Evolutionary conservation across 2,888 invertebrate genomes (phyloP).

Genomic region (Dicyrtoma fusca): DNA sequence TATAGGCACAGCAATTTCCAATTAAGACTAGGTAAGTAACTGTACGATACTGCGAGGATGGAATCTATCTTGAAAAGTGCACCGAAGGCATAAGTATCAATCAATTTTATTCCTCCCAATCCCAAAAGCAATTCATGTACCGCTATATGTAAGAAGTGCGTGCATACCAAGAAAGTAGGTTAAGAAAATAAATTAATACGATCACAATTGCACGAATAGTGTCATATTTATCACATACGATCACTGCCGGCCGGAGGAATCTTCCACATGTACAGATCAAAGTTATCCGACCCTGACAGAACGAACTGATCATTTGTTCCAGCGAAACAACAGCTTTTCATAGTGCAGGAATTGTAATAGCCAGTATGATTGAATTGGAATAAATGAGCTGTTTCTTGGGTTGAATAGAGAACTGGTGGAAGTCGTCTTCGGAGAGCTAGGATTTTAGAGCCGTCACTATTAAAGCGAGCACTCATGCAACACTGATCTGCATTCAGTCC

Average conservation of each 20-base stretch:
- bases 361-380: constrained; percentile 89
- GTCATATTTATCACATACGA: too few species aligned
- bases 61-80: too few species aligned
- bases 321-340: constrained; percentile 95
- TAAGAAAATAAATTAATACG: too few species aligned
- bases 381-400: constrained; percentile 68
- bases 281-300: constrained; percentile 93
- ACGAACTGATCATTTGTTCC: constrained; percentile 87
- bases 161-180: too few species aligned
- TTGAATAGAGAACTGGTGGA: constrained; percentile 78
- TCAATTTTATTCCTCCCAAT: too few species aligned
- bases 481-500: constrained; percentile 68
- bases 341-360: constrained; percentile 87
- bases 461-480: constrained; percentile 92
- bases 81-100: too few species aligned
- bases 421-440: constrained; percentile 82
- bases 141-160: too few species aligned
- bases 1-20: too few species aligned
- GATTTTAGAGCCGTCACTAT: constrained; percentile 74
- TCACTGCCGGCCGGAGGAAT: constrained; percentile 71
- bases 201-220: too few species aligned
- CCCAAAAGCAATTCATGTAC: too few species aligned
- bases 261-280: constrained; percentile 92
- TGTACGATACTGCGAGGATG: too few species aligned
- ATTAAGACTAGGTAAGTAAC: too few species aligned